Evolutionary conservation across 2,888 invertebrate species (phyloP), one percentile per base, ranked within the genome.

Genomic region (Scaptomyza cyrtandrae): DNA sequence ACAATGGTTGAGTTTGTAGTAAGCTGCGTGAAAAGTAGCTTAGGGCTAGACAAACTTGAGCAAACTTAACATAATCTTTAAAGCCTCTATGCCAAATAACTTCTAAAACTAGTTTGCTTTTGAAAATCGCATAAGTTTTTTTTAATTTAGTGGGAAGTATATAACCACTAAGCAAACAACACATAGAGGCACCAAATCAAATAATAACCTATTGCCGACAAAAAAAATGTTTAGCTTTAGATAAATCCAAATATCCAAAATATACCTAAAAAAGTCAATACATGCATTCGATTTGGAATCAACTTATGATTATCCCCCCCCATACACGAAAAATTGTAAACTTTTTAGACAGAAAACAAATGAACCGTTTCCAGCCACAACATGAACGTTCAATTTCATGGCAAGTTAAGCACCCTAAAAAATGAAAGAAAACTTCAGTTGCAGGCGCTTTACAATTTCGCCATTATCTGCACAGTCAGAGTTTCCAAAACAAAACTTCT

Each of bases 301-400:
- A 6, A 7, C 24, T 44, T 46, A 31, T 24, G 19, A 19, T 57
- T 41, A 19, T 9, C 14, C 52, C 16, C 44, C 33, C 33, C 37
- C 1, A 31, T 9, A 13, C 7, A 39, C 7, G 9, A 14, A 39
- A 14, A 2, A 6, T 37, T 9, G 10, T 9, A 6, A 53, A 75
- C 56, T 68, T 72, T 64, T 35, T 64, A 56, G 58, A 52, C 73
- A 66, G 41, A 16, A 57, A 43, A 69, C 74, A 75, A 74, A 71
- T 61, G 74, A 61, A 45, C 43, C 41, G 41, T 41, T n/a, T 35
- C 50, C 54, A 54, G 53, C 49, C 76, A 54, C 41, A 24, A 45
- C 10, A 41, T 59, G 71, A 75, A 61, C 67, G 69, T 86, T 68
- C 82, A 85, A 87, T 83, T 83, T 83, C 86, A 85, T 82, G 82